Conservation (phyloP, 2,888 invertebrate genomes). For the Micropterix aruncella region DNA sequence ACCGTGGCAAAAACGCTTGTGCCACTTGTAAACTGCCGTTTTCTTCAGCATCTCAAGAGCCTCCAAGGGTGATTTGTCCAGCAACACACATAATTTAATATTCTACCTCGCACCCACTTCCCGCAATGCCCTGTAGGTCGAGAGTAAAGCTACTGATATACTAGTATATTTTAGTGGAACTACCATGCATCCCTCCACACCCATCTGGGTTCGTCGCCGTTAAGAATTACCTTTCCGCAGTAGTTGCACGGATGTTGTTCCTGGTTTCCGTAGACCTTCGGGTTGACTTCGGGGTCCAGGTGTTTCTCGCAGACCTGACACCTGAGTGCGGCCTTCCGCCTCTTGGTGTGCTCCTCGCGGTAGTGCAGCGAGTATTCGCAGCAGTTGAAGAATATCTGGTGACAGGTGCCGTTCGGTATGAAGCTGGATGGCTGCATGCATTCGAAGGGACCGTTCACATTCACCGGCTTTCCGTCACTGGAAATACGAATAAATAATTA, state of each 20-base stretch:
- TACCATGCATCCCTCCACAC: too few relatives aligned
- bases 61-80: too few relatives aligned
- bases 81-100: too few relatives aligned
- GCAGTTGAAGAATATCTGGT: conserved; percentile 35
- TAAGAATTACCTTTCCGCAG: background rate
- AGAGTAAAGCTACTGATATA: too few relatives aligned
- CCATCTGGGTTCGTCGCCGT: too few relatives aligned
- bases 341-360: conserved; percentile 26
- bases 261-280: conserved; percentile 7
- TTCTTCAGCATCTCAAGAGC: too few relatives aligned
- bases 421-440: conserved; percentile 25
- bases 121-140: too few relatives aligned
- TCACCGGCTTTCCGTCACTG: conserved; percentile 16
- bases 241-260: conserved; percentile 1
- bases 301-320: conserved; percentile 35
- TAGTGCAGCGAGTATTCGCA: conserved; percentile 31
- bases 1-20: too few relatives aligned
- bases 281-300: conserved; percentile 14
- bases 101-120: too few relatives aligned
- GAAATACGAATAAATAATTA: too few relatives aligned
- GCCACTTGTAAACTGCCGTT: too few relatives aligned
- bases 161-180: too few relatives aligned
- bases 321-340: conserved; percentile 24
- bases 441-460: conserved; percentile 33
- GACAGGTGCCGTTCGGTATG: conserved; percentile 19